Percentiles rank a stretch among this genome's conserved stretches.
Evolutionary conservation across 2,113 vertebrate genomes (phyloP).

Genomic region (Gymnobelideus leadbeateri): DNA sequence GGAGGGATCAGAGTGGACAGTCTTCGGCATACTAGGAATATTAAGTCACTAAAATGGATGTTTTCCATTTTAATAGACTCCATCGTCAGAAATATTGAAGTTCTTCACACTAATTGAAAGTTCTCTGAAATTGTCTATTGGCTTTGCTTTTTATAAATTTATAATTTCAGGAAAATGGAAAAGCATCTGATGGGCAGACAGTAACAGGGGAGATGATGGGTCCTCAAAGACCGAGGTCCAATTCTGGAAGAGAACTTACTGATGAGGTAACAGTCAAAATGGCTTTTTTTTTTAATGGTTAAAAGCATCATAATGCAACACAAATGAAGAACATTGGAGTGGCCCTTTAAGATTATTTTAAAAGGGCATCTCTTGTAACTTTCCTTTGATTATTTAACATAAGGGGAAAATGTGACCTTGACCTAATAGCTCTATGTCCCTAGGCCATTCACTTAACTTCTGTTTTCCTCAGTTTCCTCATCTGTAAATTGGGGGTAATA

Average conservation of each 20-base stretch:
- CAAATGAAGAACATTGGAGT: conserved; percentile 45
- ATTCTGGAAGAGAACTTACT: conserved; percentile 97
- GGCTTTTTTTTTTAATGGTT: background rate
- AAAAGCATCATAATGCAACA: conserved; percentile 27
- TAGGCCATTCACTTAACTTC: background rate
- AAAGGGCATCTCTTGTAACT: background rate
- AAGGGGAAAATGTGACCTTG: background rate
- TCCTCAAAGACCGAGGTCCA: conserved; percentile 95
- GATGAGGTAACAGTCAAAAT: conserved; percentile 90
- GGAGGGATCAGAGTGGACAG: conserved; percentile 44
- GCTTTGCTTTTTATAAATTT: conserved; percentile 67
- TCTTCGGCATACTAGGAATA: conserved; percentile 60
- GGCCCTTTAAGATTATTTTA: conserved; percentile 18
- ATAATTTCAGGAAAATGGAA: conserved; percentile 92
- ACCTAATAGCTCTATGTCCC: background rate
- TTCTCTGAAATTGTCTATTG: conserved; percentile 60
- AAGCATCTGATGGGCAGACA: conserved; percentile 87
- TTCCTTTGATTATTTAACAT: background rate
- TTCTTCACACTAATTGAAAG: conserved; percentile 71
- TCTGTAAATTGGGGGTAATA: background rate
- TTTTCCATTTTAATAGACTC: conserved; percentile 61
- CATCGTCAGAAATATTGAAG: conserved; percentile 60
- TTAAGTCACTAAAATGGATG: conserved; percentile 54
- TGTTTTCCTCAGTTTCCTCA: background rate
- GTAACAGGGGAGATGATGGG: conserved; percentile 88